Percentiles rank a stretch among this genome's conserved stretches.
phyloP scores from a whole-genome alignment of 2,113 vertebrate genomes.

The Tinamus guttatus region DNA sequence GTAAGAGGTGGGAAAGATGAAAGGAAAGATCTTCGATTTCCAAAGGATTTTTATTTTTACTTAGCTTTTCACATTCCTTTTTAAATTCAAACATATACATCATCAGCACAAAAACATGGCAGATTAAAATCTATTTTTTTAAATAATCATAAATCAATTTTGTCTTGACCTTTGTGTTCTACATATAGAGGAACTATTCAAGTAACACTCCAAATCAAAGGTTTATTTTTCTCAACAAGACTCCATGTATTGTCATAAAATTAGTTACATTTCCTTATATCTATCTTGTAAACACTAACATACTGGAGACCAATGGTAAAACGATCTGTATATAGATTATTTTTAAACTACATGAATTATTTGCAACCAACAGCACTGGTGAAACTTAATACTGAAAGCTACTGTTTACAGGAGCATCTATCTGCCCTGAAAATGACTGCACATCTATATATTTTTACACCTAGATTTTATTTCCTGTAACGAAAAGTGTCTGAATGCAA shows the following conservation, averaged over 20 bases:
- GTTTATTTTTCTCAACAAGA: background rate
- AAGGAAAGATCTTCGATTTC: background rate
- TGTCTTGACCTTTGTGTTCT: no score
- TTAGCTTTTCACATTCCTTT: background rate
- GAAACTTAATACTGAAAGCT: background rate
- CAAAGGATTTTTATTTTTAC: background rate
- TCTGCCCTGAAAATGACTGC: background rate
- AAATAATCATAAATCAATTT: background rate
- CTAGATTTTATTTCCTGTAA: background rate
- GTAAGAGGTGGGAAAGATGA: background rate
- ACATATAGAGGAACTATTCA: no score
- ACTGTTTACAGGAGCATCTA: background rate
- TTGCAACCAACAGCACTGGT: background rate
- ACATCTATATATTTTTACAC: background rate
- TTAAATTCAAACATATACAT: background rate
- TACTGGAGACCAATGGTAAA: background rate
- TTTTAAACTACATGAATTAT: slow-evolving; percentile 4
- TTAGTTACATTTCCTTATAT: background rate
- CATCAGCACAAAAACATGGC: background rate
- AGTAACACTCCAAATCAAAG: background rate
- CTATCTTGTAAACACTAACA: background rate
- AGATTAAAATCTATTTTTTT: background rate
- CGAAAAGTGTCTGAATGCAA: background rate
- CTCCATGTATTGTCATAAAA: background rate
- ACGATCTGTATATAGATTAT: background rate